Base-by-base conservation (phyloP, 2,888 invertebrate species). In the Pharmacophagus antenor region DNA sequence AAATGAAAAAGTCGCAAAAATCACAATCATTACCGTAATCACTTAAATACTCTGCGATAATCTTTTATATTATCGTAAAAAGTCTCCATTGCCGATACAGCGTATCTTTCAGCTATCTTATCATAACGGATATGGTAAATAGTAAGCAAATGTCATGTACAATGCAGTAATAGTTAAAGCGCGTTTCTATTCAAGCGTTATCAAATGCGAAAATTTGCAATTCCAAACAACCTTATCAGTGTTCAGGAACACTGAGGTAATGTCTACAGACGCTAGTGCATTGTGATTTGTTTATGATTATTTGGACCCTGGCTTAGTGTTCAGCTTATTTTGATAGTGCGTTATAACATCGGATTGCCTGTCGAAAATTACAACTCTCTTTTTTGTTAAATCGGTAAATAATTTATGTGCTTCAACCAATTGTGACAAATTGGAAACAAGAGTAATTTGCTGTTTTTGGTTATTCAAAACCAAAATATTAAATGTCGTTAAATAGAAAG, bases 91-190 rank as follows among this genome's bases (percentile, higher is more conserved):
- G 50, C 22, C 62, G 71, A 74, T 73, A 74, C 61, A 53, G 25
- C 56, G 49, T 69, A 66, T 67, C 65, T 62, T 17, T 46, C 12
- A 22, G 17, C 47, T 75, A 80, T 82, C 81, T 82, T 79, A 83
- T 84, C 82, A 56, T 21, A 20, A 53, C n/a, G 77, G 76, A 80
- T 83, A 82, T 79, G 78, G 83, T 82, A 82, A 84, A 82, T 81
- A 79, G 68, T 74, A 68, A 63, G 63, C 56, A 56, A 67, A 61
- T 61, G 57, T 60, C 61, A 62, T 63, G 63, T 64, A 66, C 69
- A 69, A 62, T 82, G 80, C 83, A 84, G 79, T 83, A 67, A 69
- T 62, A 65, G 17, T 17, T 25, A 6, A 27, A 18, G 25, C 6
- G 41, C 22, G 51, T 58, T 58, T 57, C 51, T 15, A 27, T 46